Evolutionary conservation across 2,797 vertebrate genomes (phyloP).

Genomic region (Falco cherrug): DNA sequence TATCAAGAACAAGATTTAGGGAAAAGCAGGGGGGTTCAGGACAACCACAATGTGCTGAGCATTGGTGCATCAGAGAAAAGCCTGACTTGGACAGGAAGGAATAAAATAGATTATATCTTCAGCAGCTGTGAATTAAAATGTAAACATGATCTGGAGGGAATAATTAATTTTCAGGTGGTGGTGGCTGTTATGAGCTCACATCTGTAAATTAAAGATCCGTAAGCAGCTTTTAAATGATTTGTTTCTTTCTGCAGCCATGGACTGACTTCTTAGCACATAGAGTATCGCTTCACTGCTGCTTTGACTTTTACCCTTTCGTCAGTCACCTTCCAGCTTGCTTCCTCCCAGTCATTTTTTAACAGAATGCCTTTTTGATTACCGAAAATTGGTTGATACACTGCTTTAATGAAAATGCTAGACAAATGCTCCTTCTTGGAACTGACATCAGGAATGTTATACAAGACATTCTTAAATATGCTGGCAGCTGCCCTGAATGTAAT

Average conservation of each 20-base stretch:
- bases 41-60: not conserved
- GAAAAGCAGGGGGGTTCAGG: not conserved
- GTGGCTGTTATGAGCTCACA: not conserved
- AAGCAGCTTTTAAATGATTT: not conserved
- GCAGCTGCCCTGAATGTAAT: constrained; percentile 64
- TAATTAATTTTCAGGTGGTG: constrained; percentile 4
- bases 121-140: not conserved
- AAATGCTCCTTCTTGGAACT: constrained; percentile 62
- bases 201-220: not conserved
- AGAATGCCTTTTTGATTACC: constrained; percentile 31
- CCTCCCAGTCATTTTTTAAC: not conserved
- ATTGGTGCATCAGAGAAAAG: not conserved
- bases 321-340: constrained; percentile 23
- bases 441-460: constrained; percentile 62
- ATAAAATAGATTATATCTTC: not conserved
- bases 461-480: constrained; percentile 64
- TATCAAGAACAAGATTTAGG: not conserved
- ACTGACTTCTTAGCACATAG: not conserved
- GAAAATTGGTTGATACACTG: constrained; percentile 37
- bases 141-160: not conserved
- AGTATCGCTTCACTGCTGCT: constrained; percentile 3
- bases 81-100: not conserved
- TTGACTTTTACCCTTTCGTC: not conserved
- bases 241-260: not conserved
- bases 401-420: constrained; percentile 41